These are phyloP conservation scores for Abscondita cerata DNA, from an alignment of 2,888 invertebrate species.

Conservation along the genomic window DNA sequence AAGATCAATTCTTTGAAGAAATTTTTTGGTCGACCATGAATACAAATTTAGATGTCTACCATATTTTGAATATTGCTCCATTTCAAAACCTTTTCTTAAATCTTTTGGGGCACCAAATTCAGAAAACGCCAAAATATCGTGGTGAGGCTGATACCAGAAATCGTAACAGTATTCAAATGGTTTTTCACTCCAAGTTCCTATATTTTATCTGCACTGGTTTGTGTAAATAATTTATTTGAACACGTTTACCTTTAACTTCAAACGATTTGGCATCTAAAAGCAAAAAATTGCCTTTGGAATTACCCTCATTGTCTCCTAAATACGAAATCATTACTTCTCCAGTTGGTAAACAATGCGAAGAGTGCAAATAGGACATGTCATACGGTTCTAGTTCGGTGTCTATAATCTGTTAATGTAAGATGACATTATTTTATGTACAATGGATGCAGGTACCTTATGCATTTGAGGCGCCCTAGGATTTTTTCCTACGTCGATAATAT, in stretches of 20 bases:
- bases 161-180: constrained; percentile 86
- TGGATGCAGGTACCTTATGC: constrained; percentile 65
- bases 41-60: constrained; percentile 87
- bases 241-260: constrained; percentile 74
- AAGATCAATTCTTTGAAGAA: constrained; percentile 85
- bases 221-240: too few relatives aligned
- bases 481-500: constrained; percentile 80
- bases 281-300: constrained; percentile 87
- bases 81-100: constrained; percentile 74
- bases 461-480: constrained; percentile 78
- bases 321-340: constrained; percentile 96
- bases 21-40: constrained; percentile 83
- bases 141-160: constrained; percentile 97
- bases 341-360: constrained; percentile 89
- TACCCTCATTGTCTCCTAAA: constrained; percentile 86
- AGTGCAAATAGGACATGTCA: constrained; percentile 88
- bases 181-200: constrained; percentile 80
- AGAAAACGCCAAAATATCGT: constrained; percentile 87
- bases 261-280: constrained; percentile 84
- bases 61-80: constrained; percentile 68
- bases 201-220: too few relatives aligned
- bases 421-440: constrained; percentile 13
- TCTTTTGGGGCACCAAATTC: constrained; percentile 93
- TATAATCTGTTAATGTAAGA: constrained; percentile 66
- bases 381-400: constrained; percentile 78